These are phyloP conservation scores for Omphaloscelis lunosa DNA, from an alignment of 2,888 invertebrate genomes.

Conservation along the genomic window DNA sequence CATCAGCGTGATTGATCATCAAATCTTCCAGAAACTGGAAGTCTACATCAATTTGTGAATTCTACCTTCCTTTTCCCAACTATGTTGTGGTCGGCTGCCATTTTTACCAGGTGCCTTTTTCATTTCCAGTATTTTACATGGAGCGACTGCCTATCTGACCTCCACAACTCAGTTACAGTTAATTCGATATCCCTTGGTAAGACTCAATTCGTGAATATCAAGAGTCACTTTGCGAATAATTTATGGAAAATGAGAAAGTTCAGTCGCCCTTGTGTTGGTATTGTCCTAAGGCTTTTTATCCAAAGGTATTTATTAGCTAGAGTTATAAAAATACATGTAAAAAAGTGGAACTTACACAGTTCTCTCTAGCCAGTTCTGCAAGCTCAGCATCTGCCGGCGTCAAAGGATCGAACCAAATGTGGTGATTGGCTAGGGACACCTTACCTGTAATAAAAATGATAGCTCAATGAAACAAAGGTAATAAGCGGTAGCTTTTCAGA, in stretches of 20 bases:
- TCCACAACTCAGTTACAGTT: background rate
- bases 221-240: no score
- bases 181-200: background rate
- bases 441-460: conserved; percentile 59
- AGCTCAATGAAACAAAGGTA: background rate
- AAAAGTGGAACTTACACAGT: conserved; percentile 42
- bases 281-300: no score
- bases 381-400: conserved; percentile 61
- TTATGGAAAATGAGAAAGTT: no score
- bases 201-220: no score
- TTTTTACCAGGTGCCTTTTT: background rate
- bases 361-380: conserved; percentile 63
- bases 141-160: background rate
- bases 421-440: conserved; percentile 67
- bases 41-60: no score
- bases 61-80: background rate
- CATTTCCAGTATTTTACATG: background rate
- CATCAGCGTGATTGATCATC: background rate
- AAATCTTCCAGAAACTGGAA: no score
- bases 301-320: no score
- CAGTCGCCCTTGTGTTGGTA: no score
- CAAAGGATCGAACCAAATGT: conserved; percentile 68
- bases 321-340: background rate
- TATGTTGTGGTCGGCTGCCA: background rate
- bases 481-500: background rate